phyloP scores from a whole-genome alignment of 2,797 vertebrate species.

The Cynopterus sphinx region DNA sequence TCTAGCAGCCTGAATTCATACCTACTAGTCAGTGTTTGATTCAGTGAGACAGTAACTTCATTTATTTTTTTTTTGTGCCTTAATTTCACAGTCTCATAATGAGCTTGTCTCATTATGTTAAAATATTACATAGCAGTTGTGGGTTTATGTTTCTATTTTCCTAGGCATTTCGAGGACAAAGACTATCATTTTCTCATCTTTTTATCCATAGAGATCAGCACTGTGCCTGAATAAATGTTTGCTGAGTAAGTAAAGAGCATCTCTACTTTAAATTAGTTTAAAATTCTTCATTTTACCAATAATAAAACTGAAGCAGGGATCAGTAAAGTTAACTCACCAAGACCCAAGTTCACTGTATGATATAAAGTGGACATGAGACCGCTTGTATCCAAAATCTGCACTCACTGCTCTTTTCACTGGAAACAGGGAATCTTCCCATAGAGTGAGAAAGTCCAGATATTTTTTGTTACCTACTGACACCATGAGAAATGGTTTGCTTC shows the following conservation, averaged over 20 bases:
- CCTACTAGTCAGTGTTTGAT: not conserved
- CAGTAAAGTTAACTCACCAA: not conserved
- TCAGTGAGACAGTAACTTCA: not conserved
- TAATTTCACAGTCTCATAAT: not conserved
- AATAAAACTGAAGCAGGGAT: not conserved
- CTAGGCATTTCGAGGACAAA: not conserved
- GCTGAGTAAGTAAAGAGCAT: not conserved
- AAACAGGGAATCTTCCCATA: not conserved
- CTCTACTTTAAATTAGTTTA: not conserved
- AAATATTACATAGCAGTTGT: not conserved
- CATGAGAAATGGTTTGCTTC: not conserved
- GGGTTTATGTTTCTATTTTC: not conserved
- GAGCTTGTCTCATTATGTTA: not conserved
- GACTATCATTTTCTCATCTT: not conserved
- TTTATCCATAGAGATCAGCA: not conserved
- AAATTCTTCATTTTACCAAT: not conserved
- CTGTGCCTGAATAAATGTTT: not conserved
- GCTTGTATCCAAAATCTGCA: not conserved
- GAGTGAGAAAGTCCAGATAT: not conserved
- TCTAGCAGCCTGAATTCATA: not conserved
- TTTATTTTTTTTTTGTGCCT: not conserved
- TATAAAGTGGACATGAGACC: not conserved
- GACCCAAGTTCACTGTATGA: not conserved
- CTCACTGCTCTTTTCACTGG: not conserved
- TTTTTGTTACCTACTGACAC: conserved; percentile 50